These are phyloP conservation scores for Camptogramma bilineatum DNA, from an alignment of 2,888 invertebrate species.

Conservation along the genomic window DNA sequence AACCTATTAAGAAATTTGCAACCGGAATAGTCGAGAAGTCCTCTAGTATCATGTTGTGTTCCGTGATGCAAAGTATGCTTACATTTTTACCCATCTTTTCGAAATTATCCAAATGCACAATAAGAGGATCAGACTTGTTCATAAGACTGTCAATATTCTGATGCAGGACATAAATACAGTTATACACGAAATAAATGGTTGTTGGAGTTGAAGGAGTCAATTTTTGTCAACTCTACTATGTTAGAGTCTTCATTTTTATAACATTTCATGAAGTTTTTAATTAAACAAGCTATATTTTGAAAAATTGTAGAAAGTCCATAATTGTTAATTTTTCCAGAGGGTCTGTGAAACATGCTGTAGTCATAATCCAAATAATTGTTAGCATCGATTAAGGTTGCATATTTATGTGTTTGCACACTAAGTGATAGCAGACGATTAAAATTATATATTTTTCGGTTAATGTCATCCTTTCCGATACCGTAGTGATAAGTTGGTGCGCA, in stretches of 20 bases:
- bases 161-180: background rate
- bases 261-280: background rate
- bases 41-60: background rate
- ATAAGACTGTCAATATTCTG: background rate
- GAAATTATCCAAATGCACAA: background rate
- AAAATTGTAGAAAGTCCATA: background rate
- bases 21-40: background rate
- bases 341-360: constrained; percentile 10
- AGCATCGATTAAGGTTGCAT: constrained; percentile 8
- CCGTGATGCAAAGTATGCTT: background rate
- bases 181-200: background rate
- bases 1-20: background rate
- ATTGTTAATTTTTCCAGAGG: constrained; percentile 7
- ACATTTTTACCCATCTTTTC: background rate
- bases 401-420: background rate
- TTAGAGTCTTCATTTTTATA: background rate
- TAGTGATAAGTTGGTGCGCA: constrained; percentile 1
- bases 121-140: background rate
- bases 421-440: constrained; percentile 1
- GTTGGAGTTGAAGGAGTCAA: too few species aligned
- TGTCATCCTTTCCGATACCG: background rate
- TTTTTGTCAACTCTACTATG: background rate
- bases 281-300: background rate
- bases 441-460: background rate
- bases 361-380: constrained; percentile 7